Evolutionary conservation across 2,113 vertebrate species (phyloP).

Genomic region (Triplophysa tibetana): DNA sequence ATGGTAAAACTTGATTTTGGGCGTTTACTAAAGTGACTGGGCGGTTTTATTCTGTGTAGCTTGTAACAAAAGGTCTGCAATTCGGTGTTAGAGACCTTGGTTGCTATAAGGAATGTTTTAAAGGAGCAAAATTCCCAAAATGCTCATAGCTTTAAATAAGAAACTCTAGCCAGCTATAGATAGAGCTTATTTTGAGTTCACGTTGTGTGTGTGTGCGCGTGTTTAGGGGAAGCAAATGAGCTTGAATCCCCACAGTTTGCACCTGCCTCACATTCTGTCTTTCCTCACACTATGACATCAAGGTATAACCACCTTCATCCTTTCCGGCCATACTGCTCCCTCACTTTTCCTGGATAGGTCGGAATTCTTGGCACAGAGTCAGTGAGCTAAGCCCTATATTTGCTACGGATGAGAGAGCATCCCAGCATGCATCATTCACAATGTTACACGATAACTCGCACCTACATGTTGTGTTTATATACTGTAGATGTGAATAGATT

Average conservation of each 20-base stretch:
- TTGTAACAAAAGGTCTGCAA: conserved; percentile 26
- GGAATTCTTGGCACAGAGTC: background rate
- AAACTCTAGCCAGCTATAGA: conserved; percentile 5
- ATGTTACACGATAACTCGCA: background rate
- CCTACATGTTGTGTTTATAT: conserved; percentile 14
- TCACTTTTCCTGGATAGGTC: conserved; percentile 27
- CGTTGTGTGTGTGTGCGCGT: background rate
- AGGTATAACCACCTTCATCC: conserved; percentile 9
- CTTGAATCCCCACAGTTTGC: conserved; percentile 41
- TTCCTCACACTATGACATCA: conserved; percentile 34
- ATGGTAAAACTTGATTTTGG: background rate
- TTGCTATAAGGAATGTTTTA: conserved; percentile 4
- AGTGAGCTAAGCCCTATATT: background rate
- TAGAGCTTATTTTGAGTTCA: conserved; percentile 5
- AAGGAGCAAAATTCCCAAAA: conserved; percentile 20
- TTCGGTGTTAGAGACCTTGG: conserved; percentile 29
- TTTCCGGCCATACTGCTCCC: background rate
- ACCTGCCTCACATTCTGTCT: conserved; percentile 47
- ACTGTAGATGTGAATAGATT: background rate
- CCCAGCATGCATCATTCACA: background rate
- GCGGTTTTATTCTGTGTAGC: conserved; percentile 12
- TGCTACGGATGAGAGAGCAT: conserved; percentile 12
- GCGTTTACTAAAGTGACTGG: background rate
- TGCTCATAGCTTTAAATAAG: conserved; percentile 7
- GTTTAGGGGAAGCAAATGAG: conserved; percentile 26